phyloP scores from a whole-genome alignment of 2,113 vertebrate genomes.

The Potamarius usumacintae region DNA sequence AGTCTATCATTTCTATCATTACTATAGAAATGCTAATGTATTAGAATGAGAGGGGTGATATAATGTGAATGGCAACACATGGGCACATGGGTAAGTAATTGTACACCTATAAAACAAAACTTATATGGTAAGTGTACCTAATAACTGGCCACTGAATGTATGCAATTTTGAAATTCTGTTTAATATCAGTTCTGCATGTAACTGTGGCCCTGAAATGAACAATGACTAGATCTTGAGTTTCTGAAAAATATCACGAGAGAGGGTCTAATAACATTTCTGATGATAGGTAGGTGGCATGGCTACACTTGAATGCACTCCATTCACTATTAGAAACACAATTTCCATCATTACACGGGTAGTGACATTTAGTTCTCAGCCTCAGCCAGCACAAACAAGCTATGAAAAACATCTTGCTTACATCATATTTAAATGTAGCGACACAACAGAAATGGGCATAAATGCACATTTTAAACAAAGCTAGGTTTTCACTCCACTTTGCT shows the following conservation, averaged over 20 bases:
- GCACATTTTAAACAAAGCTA: neutral
- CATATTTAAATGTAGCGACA: neutral
- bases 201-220: neutral
- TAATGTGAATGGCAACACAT: neutral
- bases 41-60: neutral
- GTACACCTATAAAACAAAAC: neutral
- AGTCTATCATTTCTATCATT: neutral
- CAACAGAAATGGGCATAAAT: neutral
- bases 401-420: neutral
- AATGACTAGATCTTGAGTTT: neutral
- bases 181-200: neutral
- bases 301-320: constrained; percentile 22
- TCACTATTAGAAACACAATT: constrained; percentile 5
- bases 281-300: neutral
- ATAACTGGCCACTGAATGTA: neutral
- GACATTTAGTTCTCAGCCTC: neutral
- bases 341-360: neutral
- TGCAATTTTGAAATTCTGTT: neutral
- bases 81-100: neutral
- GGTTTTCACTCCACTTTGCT: neutral
- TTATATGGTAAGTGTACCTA: neutral
- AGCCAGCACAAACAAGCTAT: neutral
- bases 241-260: neutral
- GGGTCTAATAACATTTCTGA: neutral
- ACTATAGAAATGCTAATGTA: neutral